Evolutionary conservation across 2,888 invertebrate species (phyloP), one percentile per base, ranked within the genome.

Genomic region (Beris chalybata): DNA sequence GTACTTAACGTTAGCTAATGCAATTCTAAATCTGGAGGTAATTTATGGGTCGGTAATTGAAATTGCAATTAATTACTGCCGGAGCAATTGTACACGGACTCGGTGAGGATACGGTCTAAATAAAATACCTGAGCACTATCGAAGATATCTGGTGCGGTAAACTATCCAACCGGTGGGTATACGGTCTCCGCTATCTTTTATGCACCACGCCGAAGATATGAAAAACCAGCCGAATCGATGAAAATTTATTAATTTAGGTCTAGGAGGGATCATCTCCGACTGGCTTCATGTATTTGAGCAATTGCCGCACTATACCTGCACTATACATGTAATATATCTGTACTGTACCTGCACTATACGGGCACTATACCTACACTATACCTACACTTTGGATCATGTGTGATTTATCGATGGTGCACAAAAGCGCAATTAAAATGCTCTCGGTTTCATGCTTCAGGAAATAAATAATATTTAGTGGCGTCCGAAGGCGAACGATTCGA

Each of bases 1-100:
- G 9, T 38, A 38, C 38, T 38, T 38, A 38, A 38, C 7, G 38
- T 38, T 38, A 7, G 38, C 9, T 38, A 38, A 38, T 38, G 38
- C 38, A 38, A 38, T 38, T 38, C 38, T 38, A 38, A 15, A n/a
- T 48, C 48, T 48, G 15, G n/a, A 15, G 48, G 54, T 54, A 64
- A 64, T 64, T 64, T 64, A 64, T 64, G 55, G 64, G 15, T 31
- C 44, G 45, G 64, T 45, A 64, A 64, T 54, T 64, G 54, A 64
- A 55, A 64, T 64, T 64, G 55, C 64, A 64, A 64, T 64, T 64
- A 64, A 64, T 64, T 64, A 55, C 47, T 58, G 67, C 54, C 12
- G 5, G 22, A 22, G 9, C 38, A 38, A 38, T 38, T 38, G 38
- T 9, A 38, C 38, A 38, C 38, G 38, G 38, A n/a, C 15, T 30